A percentile compares a stretch with the other conserved stretches of the same genome.
Conservation (phyloP, 2,113 vertebrate species). For the Stigmatopora argus region DNA sequence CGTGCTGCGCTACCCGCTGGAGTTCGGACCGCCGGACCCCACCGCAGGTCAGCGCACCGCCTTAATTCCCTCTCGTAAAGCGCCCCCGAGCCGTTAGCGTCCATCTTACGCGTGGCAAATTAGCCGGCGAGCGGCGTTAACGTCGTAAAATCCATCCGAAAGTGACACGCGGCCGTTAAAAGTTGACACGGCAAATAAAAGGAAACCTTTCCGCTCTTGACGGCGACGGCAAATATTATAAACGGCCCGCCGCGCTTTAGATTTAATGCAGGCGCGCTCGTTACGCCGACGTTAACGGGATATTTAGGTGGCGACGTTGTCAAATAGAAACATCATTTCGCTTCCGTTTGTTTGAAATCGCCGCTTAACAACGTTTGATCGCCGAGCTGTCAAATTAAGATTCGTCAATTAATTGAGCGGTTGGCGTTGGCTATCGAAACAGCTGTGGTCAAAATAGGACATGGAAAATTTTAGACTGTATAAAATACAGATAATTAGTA, state of each 20-base stretch:
- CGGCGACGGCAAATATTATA: slow-evolving; percentile 5
- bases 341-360: no score
- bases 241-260: background rate
- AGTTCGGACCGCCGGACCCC: slow-evolving; percentile 84
- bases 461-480: no score
- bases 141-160: slow-evolving; percentile 2
- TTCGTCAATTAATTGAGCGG: no score
- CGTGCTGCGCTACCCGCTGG: slow-evolving; percentile 83
- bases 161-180: background rate
- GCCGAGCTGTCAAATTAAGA: no score
- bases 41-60: slow-evolving; percentile 68
- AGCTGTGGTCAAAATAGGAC: no score
- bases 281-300: background rate
- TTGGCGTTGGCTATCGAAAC: no score
- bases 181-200: slow-evolving; percentile 10
- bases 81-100: background rate
- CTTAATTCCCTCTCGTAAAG: background rate
- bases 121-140: background rate
- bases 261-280: background rate
- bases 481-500: no score
- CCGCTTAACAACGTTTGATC: no score
- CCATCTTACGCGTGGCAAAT: slow-evolving; percentile 1
- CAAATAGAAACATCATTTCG: no score
- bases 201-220: background rate
- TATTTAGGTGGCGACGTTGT: background rate